A percentile compares a stretch with the other conserved stretches of the same genome.
phyloP scores from a whole-genome alignment of 2,113 vertebrate genomes.

The Cacatua alba region DNA sequence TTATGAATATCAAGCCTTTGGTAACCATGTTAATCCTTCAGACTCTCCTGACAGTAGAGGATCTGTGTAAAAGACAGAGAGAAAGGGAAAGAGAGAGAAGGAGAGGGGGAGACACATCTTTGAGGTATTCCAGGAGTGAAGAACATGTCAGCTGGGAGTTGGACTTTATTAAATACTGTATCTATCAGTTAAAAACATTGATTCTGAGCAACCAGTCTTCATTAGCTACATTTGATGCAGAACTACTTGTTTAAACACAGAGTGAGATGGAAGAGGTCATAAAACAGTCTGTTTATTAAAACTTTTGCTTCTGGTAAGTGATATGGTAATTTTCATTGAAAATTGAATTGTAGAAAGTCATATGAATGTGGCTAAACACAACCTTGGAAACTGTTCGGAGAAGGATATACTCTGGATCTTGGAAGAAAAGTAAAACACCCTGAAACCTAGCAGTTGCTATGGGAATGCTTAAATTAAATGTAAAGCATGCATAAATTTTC shows the following conservation, averaged over 20 bases:
- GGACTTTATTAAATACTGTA: not conserved
- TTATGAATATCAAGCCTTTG: not conserved
- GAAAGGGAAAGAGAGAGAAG: not conserved
- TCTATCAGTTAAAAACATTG: not conserved
- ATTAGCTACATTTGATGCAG: not conserved
- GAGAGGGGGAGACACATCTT: not conserved
- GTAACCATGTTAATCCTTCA: not conserved
- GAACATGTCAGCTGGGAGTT: not conserved
- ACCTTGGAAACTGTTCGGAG: not conserved
- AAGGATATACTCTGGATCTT: slow-evolving; percentile 16
- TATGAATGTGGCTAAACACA: slow-evolving; percentile 56
- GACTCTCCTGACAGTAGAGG: not conserved
- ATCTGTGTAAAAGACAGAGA: not conserved
- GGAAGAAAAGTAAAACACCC: slow-evolving; percentile 25
- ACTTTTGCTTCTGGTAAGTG: not conserved
- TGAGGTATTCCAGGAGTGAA: not conserved
- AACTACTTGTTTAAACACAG: not conserved
- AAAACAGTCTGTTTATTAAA: slow-evolving; percentile 1
- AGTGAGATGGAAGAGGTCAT: not conserved
- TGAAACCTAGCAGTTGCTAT: slow-evolving; percentile 53
- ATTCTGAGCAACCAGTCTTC: not conserved
- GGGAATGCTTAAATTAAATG: slow-evolving; percentile 57
- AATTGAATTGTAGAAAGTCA: slow-evolving; percentile 23
- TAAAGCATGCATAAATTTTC: slow-evolving; percentile 58
- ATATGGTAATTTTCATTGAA: slow-evolving; percentile 28